Evolutionary conservation across 2,888 invertebrate species (phyloP), one percentile per base, ranked within the genome.

Genomic region (Tetranychus piercei): DNA sequence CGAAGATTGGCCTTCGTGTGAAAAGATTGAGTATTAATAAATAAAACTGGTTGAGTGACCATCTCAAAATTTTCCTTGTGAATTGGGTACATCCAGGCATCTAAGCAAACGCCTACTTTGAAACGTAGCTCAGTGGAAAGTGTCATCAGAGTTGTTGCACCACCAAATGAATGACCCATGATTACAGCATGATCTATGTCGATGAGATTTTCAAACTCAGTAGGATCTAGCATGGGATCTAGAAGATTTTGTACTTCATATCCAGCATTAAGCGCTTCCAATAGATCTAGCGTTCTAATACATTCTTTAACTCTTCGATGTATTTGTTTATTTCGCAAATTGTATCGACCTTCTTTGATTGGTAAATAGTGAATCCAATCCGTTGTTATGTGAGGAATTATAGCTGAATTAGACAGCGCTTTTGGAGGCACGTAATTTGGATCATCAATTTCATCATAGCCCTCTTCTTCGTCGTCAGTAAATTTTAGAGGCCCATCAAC

Each of bases 111-210:
- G 15, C 85, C 86, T 75, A 82, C 81, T 77, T 82, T 85, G 78
- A 87, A 84, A 78, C 87, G 82, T 44, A 81, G 80, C 76, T 87
- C 86, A 74, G 82, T 82, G 0, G 85, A 83, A 44, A 87, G 80
- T 0, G 87, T 83, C 44, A 86, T 82, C 3, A 88, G 80, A 11
- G 86, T 84, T 0, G 88, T 86, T 6, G 87, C 86, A 2, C 86
- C 88, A 8, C 88, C 88, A 81, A 88, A 88, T 0, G 88, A 88
- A 81, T 88, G 88, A 2, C 88, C 88, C 78, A 85, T 84, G 76
- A 87, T 82, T 1, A 84, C 82, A 1, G 85, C 79, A 76, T 81
- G 82, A 6, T 83, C 80, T 18, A 84, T 73, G 79, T 86, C 85
- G 74, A 86, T 80, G 55, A 82, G 80, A 6, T 82, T 84, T 81